Base-by-base conservation (phyloP, 2,113 vertebrate species). In the Amia ocellicauda region DNA sequence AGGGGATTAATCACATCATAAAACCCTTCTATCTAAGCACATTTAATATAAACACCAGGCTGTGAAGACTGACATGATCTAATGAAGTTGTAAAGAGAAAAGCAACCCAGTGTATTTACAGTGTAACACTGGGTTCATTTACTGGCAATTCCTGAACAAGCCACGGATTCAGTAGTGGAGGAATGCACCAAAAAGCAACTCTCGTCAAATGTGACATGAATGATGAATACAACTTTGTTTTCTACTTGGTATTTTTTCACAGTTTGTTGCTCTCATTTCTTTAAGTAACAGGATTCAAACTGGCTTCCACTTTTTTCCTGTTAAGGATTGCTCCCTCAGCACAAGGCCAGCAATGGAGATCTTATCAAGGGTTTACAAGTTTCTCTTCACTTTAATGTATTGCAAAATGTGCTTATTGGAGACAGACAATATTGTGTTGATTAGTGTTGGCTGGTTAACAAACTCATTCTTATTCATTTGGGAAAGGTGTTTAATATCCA, bases 1-100 rank as follows among this genome's bases (percentile, higher is more conserved):
- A 74, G 59, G 56, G 51, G 73, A 80, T 82, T 74, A 74, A 78
- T 82, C 79, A 73, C 67, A 13, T 47, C 61, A 45, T 4, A 67
- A 67, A 69, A 61, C 13, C 60, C 49, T 69, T 57, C 24, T 54
- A 4, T 54, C 20, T 54, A 24, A 23, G 22, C 22, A 24, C 1
- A 50, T 53, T 69, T 67, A 67, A 75, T 68, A 59, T 79, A 78
- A 82, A 82, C 75, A 76, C 68, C 67, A 13, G 61, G 62, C 52
- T 74, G 62, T 62, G 56, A 63, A 70, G 62, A 59, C 57, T 53
- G 58, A 66, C 10, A 8, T 13, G 19, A 19, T 52, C 16, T 28
- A 41, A 19, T 13, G 19, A n/a, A 50, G 19, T 28, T 4, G 29
- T 29, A 4, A 26, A 29, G 57, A 13, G 28, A 66, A 79, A 73